A percentile compares a stretch with the other conserved stretches of the same genome.
Conservation (phyloP, 2,113 vertebrate species). For the Pygoscelis antarcticus region DNA sequence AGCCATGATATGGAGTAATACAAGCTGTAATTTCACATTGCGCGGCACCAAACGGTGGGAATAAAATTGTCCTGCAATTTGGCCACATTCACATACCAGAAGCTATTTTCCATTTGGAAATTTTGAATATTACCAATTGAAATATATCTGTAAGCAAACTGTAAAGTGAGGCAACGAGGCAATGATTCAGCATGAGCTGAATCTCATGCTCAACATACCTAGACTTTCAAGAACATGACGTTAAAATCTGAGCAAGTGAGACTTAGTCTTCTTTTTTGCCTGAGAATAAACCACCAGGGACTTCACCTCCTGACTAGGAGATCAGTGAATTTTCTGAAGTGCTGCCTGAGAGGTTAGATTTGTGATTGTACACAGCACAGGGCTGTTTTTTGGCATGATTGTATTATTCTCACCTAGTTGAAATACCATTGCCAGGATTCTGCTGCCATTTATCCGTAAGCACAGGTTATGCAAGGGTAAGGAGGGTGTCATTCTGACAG, state of each 20-base stretch:
- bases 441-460: background rate
- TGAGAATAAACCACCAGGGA: background rate
- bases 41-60: slow-evolving; percentile 14
- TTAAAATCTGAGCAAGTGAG: background rate
- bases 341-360: background rate
- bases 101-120: slow-evolving; percentile 67
- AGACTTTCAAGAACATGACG: background rate
- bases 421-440: background rate
- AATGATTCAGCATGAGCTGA: background rate
- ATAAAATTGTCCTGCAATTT: slow-evolving; percentile 39
- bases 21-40: background rate
- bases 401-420: background rate
- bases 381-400: background rate
- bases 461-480: background rate
- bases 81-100: slow-evolving; percentile 22
- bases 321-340: background rate
- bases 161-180: background rate
- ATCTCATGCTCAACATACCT: background rate
- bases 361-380: background rate
- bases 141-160: background rate
- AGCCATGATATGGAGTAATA: slow-evolving; percentile 46
- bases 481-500: background rate
- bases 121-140: slow-evolving; percentile 11
- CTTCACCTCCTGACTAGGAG: background rate
- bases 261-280: background rate